Evolutionary conservation across 2,113 vertebrate species (phyloP).

Genomic region (Accipiter cooperii): DNA sequence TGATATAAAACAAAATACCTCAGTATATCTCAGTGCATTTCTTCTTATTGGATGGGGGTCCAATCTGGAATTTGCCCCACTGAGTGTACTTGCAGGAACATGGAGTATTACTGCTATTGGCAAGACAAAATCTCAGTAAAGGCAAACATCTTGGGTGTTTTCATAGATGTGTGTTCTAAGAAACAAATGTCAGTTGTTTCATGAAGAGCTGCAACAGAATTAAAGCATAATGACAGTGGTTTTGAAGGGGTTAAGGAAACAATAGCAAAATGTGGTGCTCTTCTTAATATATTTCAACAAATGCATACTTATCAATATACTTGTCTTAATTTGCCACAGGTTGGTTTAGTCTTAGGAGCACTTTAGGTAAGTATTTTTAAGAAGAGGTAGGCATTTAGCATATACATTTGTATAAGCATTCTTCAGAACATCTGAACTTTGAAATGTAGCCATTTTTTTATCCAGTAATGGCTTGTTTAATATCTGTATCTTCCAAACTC

Average conservation of each 20-base stretch:
- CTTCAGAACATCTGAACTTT: not conserved
- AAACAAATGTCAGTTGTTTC: fast-evolving
- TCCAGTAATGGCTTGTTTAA: not conserved
- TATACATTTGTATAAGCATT: not conserved
- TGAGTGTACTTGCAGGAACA: not conserved
- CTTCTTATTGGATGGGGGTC: not conserved
- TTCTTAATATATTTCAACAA: not conserved
- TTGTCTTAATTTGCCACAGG: not conserved
- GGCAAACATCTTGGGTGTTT: not conserved
- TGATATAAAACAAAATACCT: not conserved
- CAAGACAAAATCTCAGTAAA: not conserved
- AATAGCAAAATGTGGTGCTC: not conserved
- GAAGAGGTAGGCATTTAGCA: not conserved
- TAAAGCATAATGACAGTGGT: not conserved
- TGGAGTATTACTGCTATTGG: not conserved
- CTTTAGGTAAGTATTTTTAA: not conserved
- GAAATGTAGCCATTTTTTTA: not conserved
- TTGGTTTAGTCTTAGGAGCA: not conserved
- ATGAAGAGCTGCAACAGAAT: not conserved
- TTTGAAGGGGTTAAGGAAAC: not conserved
- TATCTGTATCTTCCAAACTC: not conserved
- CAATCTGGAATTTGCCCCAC: not conserved
- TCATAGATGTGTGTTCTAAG: not conserved
- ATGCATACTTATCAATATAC: not conserved
- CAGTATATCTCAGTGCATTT: not conserved